phyloP scores from a whole-genome alignment of 2,113 vertebrate genomes.

The Microtus ochrogaster region DNA sequence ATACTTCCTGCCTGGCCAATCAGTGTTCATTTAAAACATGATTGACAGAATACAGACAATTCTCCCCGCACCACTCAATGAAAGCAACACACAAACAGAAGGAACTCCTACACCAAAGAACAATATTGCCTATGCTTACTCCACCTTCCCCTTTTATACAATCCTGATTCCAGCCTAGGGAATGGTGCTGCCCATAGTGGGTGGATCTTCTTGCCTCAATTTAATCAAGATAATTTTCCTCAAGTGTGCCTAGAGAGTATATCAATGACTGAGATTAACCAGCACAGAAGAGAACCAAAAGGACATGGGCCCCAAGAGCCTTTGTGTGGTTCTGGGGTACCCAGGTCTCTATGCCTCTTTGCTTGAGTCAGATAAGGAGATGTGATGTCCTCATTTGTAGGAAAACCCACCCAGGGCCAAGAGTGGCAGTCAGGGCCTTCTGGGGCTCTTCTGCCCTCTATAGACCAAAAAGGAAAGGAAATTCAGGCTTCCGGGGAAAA shows the following conservation, averaged over 20 bases:
- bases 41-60: too few relatives aligned
- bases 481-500: not conserved
- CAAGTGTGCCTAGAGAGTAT: not conserved
- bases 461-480: not conserved
- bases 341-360: not conserved
- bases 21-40: too few relatives aligned
- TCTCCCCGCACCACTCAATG: too few relatives aligned
- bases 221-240: not conserved
- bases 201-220: not conserved
- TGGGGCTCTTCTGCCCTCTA: not conserved
- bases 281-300: not conserved
- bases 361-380: not conserved
- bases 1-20: too few relatives aligned
- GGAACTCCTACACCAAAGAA: too few relatives aligned
- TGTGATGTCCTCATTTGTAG: not conserved
- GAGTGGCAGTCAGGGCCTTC: not conserved
- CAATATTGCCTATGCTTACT: too few relatives aligned
- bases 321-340: not conserved
- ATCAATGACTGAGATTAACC: too few relatives aligned
- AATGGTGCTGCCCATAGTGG: not conserved
- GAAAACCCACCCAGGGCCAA: not conserved
- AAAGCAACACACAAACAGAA: too few relatives aligned
- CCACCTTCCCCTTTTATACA: not conserved
- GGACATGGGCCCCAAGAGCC: not conserved
- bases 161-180: not conserved